Base-by-base conservation (phyloP, 2,888 invertebrate species). In the Onthophagus sagittarius region DNA sequence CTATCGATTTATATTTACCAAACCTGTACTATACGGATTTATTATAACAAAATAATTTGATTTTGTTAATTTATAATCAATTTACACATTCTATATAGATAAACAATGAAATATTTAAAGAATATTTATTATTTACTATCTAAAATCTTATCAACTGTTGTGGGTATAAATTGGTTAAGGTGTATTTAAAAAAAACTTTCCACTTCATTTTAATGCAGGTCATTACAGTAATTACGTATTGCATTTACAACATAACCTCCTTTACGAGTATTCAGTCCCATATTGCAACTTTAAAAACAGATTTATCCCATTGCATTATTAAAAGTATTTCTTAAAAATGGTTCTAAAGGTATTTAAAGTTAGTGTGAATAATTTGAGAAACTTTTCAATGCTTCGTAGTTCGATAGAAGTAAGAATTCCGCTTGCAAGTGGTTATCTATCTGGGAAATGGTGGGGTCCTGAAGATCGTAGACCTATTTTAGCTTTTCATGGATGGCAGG, bases 401-500 rank as follows among this genome's bases (percentile, higher is more conserved):
- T 64, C 39, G 11, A 63, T 71, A 81, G 92, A 93, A 86, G 85
- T 93, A 15, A 84, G 86, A 80, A 90, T 93, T 67, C 89, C 90
- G 62, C 88, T 91, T 0, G 89, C 90, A 62, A 92, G 90, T 89
- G 93, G 93, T 0, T 88, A 90, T 77, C 78, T 93, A 14, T 86
- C 91, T 0, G 92, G 89, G 0, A 92, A 92, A 83, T 87, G 91
- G 85, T 94, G 93, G 90, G 92, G 93, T 5, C 87, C 86, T 1
- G 87, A 87, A 77, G 85, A 89, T 74, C 86, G 87, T 15, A 86
- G 90, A 70, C 93, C 93, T 0, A 87, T 94, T 75, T 81, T 94
- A n/a, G 91, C 90, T 0, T 80, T 93, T 11, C 94, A 94, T 80
- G 94, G 94, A 0, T 92, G 92, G 92, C 91, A 90, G 76, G 82